phyloP scores from a whole-genome alignment of 1,140 invertebrate genomes.

The Drosophila takahashii region DNA sequence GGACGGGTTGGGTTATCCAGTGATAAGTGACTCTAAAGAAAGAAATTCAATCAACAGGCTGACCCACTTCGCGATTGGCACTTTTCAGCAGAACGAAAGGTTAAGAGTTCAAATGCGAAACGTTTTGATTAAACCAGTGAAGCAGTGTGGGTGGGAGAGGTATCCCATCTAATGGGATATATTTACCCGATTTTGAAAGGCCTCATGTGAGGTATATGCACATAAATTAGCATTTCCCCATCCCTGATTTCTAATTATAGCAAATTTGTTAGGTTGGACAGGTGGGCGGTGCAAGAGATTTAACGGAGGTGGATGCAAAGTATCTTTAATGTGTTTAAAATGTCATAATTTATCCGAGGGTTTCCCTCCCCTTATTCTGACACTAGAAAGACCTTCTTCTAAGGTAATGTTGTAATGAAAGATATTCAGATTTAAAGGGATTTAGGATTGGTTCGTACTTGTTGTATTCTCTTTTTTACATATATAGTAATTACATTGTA shows the following conservation, averaged over 20 bases:
- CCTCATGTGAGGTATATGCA: conserved; percentile 7
- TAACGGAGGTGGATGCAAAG: too few relatives aligned
- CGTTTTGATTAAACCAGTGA: conserved; percentile 58
- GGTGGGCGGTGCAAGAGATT: conserved; percentile 55
- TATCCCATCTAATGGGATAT: conserved; percentile 7
- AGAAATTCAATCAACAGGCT: conserved; percentile 68
- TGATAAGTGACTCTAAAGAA: conserved; percentile 59
- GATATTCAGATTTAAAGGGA: too few relatives aligned
- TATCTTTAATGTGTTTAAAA: conserved; percentile 46
- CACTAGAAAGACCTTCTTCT: neutral
- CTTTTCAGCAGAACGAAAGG: neutral
- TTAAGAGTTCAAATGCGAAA: conserved; percentile 65
- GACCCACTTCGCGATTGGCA: conserved; percentile 58
- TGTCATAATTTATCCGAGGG: conserved; percentile 27
- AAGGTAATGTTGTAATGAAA: neutral
- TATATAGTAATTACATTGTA: too few relatives aligned
- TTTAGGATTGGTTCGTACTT: neutral
- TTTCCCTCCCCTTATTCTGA: neutral
- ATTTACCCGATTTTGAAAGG: conserved; percentile 25
- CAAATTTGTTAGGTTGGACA: conserved; percentile 42
- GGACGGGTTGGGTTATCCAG: neutral
- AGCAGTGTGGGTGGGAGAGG: neutral
- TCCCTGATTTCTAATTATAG: conserved; percentile 32
- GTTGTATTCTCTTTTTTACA: too few relatives aligned
- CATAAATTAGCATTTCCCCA: conserved; percentile 11